These are phyloP conservation scores for Peribatodes rhomboidaria DNA, from an alignment of 2,888 invertebrate genomes.

Conservation along the genomic window DNA sequence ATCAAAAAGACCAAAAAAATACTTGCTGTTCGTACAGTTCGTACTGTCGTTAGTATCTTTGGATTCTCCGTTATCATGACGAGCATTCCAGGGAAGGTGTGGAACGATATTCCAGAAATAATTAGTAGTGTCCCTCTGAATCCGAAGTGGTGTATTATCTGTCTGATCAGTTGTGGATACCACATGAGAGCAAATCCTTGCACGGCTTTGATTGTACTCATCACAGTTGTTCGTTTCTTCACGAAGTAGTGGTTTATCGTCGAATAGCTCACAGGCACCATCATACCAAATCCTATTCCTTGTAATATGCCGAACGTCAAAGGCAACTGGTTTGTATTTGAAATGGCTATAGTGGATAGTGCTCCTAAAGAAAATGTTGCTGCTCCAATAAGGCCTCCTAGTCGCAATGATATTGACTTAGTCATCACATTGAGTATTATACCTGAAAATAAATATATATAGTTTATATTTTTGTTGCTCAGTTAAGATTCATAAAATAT, in stretches of 20 bases:
- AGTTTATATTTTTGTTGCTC: too few relatives aligned
- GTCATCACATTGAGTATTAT: constrained; percentile 86
- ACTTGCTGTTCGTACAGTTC: constrained; percentile 70
- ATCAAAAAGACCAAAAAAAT: constrained; percentile 59
- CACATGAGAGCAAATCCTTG: constrained; percentile 86
- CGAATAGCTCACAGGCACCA: constrained; percentile 88
- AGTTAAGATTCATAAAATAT: too few relatives aligned
- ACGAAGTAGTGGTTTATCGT: constrained; percentile 88
- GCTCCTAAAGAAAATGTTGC: constrained; percentile 82
- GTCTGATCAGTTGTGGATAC: constrained; percentile 85
- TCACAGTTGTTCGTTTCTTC: constrained; percentile 86
- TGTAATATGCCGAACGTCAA: constrained; percentile 85
- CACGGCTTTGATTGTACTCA: constrained; percentile 87
- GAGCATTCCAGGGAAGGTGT: constrained; percentile 87
- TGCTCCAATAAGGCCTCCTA: constrained; percentile 86
- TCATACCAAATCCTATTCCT: constrained; percentile 88
- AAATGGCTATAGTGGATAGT: constrained; percentile 82
- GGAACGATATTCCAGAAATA: constrained; percentile 86
- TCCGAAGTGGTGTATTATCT: constrained; percentile 83
- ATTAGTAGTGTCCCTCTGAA: constrained; percentile 88
- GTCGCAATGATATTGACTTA: constrained; percentile 82
- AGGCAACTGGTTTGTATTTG: constrained; percentile 85
- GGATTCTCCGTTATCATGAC: constrained; percentile 78
- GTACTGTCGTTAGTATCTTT: constrained; percentile 45
- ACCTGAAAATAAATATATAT: constrained; percentile 73